Evolutionary conservation across 2,888 invertebrate species (phyloP).

Genomic region (Limnephilus auricula): DNA sequence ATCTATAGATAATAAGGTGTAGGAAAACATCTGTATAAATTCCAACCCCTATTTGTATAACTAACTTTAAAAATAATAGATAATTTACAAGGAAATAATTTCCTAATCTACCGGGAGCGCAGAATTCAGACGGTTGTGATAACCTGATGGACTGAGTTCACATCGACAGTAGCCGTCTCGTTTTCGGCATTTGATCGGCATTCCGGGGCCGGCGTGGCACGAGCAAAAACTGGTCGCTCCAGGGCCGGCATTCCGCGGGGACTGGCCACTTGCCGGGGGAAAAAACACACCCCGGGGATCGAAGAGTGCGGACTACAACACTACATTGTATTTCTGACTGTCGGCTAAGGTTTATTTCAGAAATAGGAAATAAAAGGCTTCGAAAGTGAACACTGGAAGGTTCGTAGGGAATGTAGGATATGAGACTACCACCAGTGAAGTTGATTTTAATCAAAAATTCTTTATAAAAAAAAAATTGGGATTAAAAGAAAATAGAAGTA

Average conservation of each 20-base stretch:
- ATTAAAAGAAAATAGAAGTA: too few species aligned
- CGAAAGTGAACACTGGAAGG: not conserved
- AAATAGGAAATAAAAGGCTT: not conserved
- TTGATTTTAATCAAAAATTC: not conserved
- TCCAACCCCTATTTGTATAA: not conserved
- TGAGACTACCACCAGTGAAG: not conserved
- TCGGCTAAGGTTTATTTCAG: not conserved
- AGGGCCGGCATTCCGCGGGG: conserved; percentile 7
- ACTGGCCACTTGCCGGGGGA: not conserved
- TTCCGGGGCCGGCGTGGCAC: not conserved
- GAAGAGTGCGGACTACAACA: not conserved
- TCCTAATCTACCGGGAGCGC: not conserved
- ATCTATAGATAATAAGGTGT: too few species aligned
- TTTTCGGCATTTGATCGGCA: conserved; percentile 17
- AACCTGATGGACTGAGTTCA: not conserved
- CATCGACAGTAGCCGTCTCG: conserved; percentile 16
- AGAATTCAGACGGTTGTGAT: not conserved
- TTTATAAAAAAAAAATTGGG: not conserved
- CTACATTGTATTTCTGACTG: not conserved
- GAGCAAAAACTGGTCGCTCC: conserved; percentile 23
- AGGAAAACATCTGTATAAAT: not conserved
- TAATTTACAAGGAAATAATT: not conserved
- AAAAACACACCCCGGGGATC: not conserved
- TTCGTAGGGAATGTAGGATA: not conserved
- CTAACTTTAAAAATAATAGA: not conserved